A percentile compares a stretch with the other conserved stretches of the same genome.
phyloP scores from a whole-genome alignment of 2,113 vertebrate genomes.

The Chamaea fasciata region DNA sequence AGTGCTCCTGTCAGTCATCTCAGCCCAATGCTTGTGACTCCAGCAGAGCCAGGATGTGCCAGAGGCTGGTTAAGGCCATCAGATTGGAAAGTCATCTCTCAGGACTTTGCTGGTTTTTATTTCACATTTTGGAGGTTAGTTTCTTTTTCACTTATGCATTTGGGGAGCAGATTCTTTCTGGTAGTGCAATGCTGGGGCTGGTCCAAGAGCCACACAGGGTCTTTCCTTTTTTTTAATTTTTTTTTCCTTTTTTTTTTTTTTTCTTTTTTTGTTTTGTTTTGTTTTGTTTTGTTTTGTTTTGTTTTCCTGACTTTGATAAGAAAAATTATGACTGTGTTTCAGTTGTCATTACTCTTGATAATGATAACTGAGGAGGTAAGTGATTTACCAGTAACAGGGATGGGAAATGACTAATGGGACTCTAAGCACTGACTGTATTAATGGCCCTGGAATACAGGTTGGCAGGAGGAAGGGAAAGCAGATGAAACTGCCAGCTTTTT shows the following conservation, averaged over 20 bases:
- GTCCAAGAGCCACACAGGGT: neutral
- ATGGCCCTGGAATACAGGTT: neutral
- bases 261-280: neutral
- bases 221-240: neutral
- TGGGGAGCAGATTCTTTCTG: neutral
- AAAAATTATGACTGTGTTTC: neutral
- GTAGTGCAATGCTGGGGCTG: neutral
- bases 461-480: conserved; percentile 31
- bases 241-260: neutral
- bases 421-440: neutral
- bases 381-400: neutral
- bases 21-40: neutral
- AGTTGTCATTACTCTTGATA: neutral
- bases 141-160: neutral
- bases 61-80: neutral
- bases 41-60: neutral
- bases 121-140: neutral
- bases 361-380: neutral
- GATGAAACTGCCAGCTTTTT: conserved; percentile 25
- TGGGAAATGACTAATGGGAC: conserved; percentile 27
- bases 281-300: neutral
- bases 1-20: neutral
- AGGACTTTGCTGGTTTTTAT: neutral
- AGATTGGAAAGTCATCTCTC: neutral
- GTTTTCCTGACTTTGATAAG: neutral